Conservation (phyloP, 2,888 invertebrate species). For the Willowsia nigromaculata region DNA sequence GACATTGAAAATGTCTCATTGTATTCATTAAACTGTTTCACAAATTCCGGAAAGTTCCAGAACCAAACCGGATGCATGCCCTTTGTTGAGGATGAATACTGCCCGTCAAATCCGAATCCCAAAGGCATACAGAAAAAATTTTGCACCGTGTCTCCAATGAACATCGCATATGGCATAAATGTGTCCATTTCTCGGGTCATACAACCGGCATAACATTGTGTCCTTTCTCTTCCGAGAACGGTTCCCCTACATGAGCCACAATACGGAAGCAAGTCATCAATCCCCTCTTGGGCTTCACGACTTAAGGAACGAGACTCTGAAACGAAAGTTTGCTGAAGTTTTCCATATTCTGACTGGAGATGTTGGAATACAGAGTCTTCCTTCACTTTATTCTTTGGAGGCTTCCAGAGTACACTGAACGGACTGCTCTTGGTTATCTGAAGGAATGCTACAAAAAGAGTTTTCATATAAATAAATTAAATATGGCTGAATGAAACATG, state of each 20-base stretch:
- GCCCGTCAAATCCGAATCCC: slow-evolving; percentile 9
- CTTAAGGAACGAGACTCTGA: not conserved
- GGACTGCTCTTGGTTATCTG: not conserved
- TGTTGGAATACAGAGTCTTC: not conserved
- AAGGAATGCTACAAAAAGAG: not conserved
- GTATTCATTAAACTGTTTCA: not conserved
- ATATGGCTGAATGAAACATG: not conserved
- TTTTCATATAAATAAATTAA: not conserved
- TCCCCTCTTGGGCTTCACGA: not conserved
- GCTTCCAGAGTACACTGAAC: not conserved
- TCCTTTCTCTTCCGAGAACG: not conserved
- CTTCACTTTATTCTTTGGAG: not conserved
- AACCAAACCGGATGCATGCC: not conserved
- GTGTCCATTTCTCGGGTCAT: not conserved
- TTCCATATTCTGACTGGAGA: not conserved
- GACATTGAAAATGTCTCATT: not conserved
- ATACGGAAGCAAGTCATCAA: not conserved
- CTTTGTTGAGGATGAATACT: too few species aligned
- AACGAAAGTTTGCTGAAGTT: not conserved
- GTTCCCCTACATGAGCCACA: not conserved
- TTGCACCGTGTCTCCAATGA: slow-evolving; percentile 4
- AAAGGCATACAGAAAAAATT: slow-evolving; percentile 43
- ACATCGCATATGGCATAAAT: not conserved
- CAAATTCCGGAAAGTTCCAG: not conserved
- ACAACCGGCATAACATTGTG: slow-evolving; percentile 20